phyloP scores from a whole-genome alignment of 1,140 invertebrate species.

The Neodiprion lecontei region DNA sequence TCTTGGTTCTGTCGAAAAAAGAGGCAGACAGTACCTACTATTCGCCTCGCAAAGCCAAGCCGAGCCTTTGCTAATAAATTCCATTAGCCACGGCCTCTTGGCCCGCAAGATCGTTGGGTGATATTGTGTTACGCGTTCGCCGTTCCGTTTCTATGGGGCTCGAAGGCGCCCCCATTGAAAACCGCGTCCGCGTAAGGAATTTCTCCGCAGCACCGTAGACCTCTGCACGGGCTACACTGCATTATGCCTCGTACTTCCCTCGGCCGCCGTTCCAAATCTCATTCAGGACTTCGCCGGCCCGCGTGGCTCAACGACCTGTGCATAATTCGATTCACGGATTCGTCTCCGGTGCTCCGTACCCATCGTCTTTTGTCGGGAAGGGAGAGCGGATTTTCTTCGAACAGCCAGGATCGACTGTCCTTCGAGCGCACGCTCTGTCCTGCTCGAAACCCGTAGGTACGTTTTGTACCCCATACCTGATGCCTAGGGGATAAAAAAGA shows the following conservation, averaged over 20 bases:
- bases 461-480: no score
- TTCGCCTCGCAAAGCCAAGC: neutral
- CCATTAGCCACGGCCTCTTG: conserved; percentile 57
- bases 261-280: neutral
- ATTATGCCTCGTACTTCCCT: neutral
- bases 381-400: neutral
- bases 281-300: conserved; percentile 17
- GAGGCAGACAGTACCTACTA: neutral
- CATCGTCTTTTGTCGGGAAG: neutral
- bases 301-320: conserved; percentile 43
- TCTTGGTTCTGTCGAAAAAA: neutral
- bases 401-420: neutral
- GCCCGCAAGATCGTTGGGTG: conserved; percentile 41
- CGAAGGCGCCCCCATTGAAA: neutral
- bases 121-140: conserved; percentile 59
- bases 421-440: neutral
- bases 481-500: neutral
- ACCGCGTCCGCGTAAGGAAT: neutral
- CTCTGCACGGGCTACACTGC: neutral
- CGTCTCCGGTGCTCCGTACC: neutral
- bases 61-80: conserved; percentile 56
- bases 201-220: neutral
- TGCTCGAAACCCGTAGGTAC: neutral
- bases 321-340: conserved; percentile 53
- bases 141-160: conserved; percentile 45